These are phyloP conservation scores for Drosophila meridiana DNA, from an alignment of 2,888 invertebrate species.

Conservation along the genomic window DNA sequence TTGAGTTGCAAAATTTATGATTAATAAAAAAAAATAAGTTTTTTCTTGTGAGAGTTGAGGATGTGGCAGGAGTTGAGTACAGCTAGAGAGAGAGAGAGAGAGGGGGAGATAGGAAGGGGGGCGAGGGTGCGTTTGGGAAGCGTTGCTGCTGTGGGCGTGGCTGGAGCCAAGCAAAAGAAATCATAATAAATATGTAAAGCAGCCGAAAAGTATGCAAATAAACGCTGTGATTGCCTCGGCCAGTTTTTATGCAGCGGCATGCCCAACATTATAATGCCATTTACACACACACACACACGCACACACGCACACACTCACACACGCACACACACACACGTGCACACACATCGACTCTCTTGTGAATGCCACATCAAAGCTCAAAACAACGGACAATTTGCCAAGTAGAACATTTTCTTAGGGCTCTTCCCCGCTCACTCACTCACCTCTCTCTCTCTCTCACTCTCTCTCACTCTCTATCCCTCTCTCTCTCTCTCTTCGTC, in stretches of 20 bases:
- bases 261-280: conserved; percentile 37
- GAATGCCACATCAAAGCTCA: conserved; percentile 34
- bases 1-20: conserved; percentile 64
- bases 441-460: background rate
- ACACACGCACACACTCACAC: conserved; percentile 1
- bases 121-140: background rate
- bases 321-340: background rate
- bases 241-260: conserved; percentile 60
- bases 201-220: conserved; percentile 73
- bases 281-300: conserved; percentile 9
- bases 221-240: conserved; percentile 64
- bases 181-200: conserved; percentile 70
- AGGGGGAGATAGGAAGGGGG: background rate
- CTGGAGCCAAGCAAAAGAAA: conserved; percentile 35
- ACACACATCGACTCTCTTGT: background rate
- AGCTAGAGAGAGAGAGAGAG: background rate
- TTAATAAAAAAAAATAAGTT: conserved; percentile 68
- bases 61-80: background rate
- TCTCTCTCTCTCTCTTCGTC: background rate
- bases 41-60: conserved; percentile 16
- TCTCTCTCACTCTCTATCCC: background rate
- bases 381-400: conserved; percentile 49
- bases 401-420: conserved; percentile 23
- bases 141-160: conserved; percentile 3
- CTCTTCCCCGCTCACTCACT: background rate